Base-by-base conservation (phyloP, 2,113 vertebrate genomes). In the Narcine bancroftii region DNA sequence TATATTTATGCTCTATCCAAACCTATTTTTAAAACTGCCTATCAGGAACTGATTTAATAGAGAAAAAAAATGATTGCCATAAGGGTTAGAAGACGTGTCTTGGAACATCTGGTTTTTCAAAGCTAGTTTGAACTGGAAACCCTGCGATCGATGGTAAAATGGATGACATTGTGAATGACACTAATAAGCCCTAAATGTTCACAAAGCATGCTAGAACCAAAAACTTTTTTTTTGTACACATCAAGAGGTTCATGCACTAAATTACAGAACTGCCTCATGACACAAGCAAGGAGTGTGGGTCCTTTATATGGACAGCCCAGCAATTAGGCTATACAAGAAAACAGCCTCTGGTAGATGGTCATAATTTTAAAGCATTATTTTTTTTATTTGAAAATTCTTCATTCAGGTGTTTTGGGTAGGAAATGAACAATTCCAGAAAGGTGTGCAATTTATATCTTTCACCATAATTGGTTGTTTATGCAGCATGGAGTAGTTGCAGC, bases 401-500 rank as follows among this genome's bases (percentile, higher is more conserved):
- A 71, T 91, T 91, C 89, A 15, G 89, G 63, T 91, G 65, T 71
- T 91, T 69, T 91, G 71, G 89, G 89, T 69, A 91, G 89, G 89
- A 91, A 95, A 94, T 93, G 93, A 94, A 94, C 93, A 93, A 93
- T 94, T 95, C 94, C 87, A 94, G 95, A 92, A 95, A 93, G 93
- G 93, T 93, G 92, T 92, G 93, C 94, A 93, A 94, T 95, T 95
- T 95, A 94, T 95, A 93, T 94, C 95, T 77, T 65, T 92, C 77
- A 92, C 63, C 66, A 73, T 96, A 96, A 96, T 95, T 96, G 95
- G 95, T 95, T 95, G 95, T 96, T 96, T 95, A 94, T 93, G 95
- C 26, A 93, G 94, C 21, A 94, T 93, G 36, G 93, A 93, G 93
- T 93, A 92, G 93, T 47, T 91, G 93, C 92, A 71, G 93, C 93